A percentile compares a stretch with the other conserved stretches of the same genome.
phyloP scores from a whole-genome alignment of 2,113 vertebrate genomes.

The Vulpes lagopus region DNA sequence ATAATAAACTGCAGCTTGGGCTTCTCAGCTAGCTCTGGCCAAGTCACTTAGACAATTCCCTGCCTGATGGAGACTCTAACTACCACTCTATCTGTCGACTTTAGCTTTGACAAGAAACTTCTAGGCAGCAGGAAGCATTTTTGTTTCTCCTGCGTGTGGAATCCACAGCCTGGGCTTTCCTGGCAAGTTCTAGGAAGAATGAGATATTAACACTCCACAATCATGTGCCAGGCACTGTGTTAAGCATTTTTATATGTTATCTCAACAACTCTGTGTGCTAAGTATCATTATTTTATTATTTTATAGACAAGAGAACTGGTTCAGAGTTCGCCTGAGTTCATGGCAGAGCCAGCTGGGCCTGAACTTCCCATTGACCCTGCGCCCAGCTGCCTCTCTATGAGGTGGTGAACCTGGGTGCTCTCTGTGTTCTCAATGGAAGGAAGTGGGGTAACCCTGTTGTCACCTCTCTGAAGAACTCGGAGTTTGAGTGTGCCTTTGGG shows the following conservation, averaged over 20 bases:
- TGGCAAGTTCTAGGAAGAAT: neutral
- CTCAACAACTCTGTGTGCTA: neutral
- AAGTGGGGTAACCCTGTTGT: neutral
- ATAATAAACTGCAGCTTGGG: neutral
- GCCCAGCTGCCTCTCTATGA: fast-evolving
- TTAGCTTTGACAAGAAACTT: neutral
- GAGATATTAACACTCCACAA: neutral
- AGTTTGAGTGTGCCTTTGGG: neutral
- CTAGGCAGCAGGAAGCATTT: neutral
- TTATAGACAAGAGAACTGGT: neutral
- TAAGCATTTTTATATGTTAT: neutral
- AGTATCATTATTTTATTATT: conserved; percentile 21
- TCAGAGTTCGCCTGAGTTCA: neutral
- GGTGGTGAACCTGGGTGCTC: neutral
- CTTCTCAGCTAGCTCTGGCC: neutral
- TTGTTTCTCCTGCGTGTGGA: neutral
- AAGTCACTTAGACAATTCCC: neutral
- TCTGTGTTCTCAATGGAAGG: neutral
- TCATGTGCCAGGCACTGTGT: neutral
- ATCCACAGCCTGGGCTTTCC: neutral
- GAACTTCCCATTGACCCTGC: neutral
- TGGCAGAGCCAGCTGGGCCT: neutral
- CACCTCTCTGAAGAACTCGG: neutral
- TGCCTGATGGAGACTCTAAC: neutral
- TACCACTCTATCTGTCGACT: neutral